Evolutionary conservation across 2,113 vertebrate genomes (phyloP), one percentile per base, ranked within the genome.

Genomic region (Urocitellus parryii): DNA sequence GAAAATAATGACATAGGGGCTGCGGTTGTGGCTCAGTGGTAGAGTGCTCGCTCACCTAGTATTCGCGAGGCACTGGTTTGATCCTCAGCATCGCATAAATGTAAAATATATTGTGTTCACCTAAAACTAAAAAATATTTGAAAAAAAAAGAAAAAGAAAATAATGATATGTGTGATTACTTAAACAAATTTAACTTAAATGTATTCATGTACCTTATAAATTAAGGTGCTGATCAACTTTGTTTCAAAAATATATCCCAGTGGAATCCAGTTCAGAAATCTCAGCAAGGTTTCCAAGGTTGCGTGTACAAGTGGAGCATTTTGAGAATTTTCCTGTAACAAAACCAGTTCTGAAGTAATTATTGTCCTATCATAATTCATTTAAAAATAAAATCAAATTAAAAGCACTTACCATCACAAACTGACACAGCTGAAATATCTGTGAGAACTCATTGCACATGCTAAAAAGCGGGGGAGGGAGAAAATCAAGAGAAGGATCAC

Each of bases 361-460:
- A 39, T 39, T 79, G 80, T 78, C n/a, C 16, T 53, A 16, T 18
- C 70, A 45, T n/a, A 56, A 53, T 45, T 67, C 74, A n/a, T 93
- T 89, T 34, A 4, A 53, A 87, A 87, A 56, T 53, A 24, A 88
- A 88, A 90, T 86, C n/a, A 85, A 96, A 90, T 86, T 37, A 85
- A 96, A 95, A 76, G 45, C 14, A 98, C 99, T 95, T 98, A 99
- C 99, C 99, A 99, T 99, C 68, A 99, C 99, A 99, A 99, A 99
- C 96, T 99, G 99, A 98, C 99, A 99, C 13, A 99, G 99, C 32
- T 99, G 99, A 98, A 99, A 99, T 98, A 99, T 99, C 98, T 99
- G 99, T 63, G 99, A 99, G 98, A 99, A 99, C 88, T 99, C 99
- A 97, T 99, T 99, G 98, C 99, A 99, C 99, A 99, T 99, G 98